Evolutionary conservation across 2,888 invertebrate species (phyloP), one percentile per base, ranked within the genome.

Genomic region (Melipona bicolor): DNA sequence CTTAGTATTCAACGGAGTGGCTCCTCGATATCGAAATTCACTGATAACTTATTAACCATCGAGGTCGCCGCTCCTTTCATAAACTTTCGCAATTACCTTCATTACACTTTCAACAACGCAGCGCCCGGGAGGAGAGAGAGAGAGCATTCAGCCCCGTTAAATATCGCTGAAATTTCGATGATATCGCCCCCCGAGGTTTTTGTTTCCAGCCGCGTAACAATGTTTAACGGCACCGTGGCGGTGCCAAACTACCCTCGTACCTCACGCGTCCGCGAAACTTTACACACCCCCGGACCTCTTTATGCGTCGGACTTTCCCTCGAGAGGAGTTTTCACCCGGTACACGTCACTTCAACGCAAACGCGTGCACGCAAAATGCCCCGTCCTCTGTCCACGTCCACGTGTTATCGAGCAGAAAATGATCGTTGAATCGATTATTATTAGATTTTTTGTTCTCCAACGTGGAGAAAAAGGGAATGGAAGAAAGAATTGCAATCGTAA

Each of bases 21-120:
- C 54, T 52, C 32, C 3, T 73, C 62, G 62, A 64, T 64, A 49
- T 54, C 74, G 50, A 62, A 54, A 74, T 54, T 65, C 74, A 21
- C 61, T 24, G 27, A 72, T 61, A 21, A 49, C 61, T 72, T 61
- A 61, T 49, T 72, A 72, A 72, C 24, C 72, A 61, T 43, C 36
- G n/a, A 24, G 17, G 6, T 43, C 43, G 5, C 15, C 19, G 15
- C 21, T 27, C 11, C 49, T 13, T 49, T 61, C 32, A 3, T 4
- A 9, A 62, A 62, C n/a, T 64, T 65, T 65, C 24, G 19, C 9
- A 49, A 21, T 59, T 59, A 21, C 17, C 69, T n/a, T 17, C 4
- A 9, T n/a, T 54, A 6, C 21, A n/a, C 13, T 15, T 27, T 15
- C 59, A 13, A 1, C 68, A 5, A 43, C 15, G 11, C 13, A 17